phyloP scores from a whole-genome alignment of 2,797 vertebrate genomes.

The Anniella stebbinsi region DNA sequence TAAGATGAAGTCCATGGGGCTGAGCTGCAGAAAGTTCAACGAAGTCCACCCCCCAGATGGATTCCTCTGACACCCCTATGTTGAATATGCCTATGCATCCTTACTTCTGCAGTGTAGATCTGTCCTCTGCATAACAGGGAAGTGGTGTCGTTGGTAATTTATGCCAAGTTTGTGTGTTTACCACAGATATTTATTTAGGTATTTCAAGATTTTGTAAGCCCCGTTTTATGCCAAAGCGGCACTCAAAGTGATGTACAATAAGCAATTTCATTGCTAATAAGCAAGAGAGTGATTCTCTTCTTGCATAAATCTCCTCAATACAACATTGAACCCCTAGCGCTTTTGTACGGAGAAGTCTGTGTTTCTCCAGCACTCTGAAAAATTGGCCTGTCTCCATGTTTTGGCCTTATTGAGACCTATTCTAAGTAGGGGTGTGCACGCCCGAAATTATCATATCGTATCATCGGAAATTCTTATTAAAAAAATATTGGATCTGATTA shows the following conservation, averaged over 20 bases:
- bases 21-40: too few relatives aligned
- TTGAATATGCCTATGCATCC: background rate
- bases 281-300: constrained; percentile 11
- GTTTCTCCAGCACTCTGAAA: constrained; percentile 1
- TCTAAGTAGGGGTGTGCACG: too few relatives aligned
- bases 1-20: too few relatives aligned
- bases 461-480: too few relatives aligned
- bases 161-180: constrained; percentile 38
- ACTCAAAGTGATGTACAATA: background rate
- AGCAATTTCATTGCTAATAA: constrained; percentile 53
- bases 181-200: background rate
- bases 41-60: too few relatives aligned
- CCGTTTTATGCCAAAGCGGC: background rate
- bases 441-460: too few relatives aligned
- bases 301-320: constrained; percentile 56
- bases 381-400: constrained; percentile 46
- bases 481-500: too few relatives aligned
- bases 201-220: background rate
- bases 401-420: constrained; percentile 25
- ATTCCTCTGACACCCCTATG: too few relatives aligned
- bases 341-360: constrained; percentile 33
- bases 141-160: background rate
- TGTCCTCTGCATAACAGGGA: constrained; percentile 41
- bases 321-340: constrained; percentile 61
- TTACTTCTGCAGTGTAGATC: background rate